Conservation (phyloP, 2,113 vertebrate species). For the Gobiocypris rarus region DNA sequence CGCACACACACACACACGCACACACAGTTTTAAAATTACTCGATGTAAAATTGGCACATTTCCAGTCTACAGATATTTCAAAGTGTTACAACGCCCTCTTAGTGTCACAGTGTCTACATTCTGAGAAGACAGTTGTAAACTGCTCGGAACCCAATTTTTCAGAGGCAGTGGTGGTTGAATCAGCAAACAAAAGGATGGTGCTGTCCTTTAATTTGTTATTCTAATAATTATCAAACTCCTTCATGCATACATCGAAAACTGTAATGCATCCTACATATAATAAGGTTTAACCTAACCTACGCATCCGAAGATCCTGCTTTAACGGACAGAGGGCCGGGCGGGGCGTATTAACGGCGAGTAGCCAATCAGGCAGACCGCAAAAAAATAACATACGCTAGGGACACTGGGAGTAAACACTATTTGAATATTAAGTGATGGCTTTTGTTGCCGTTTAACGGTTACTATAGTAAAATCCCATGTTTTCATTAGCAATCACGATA, state of each 20-base stretch:
- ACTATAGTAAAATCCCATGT: not conserved
- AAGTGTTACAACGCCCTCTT: not conserved
- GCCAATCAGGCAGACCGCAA: not conserved
- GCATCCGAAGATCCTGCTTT: not conserved
- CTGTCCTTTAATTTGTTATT: not conserved
- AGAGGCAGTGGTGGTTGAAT: not conserved
- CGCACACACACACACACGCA: no score
- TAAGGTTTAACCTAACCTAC: not conserved
- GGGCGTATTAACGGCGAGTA: not conserved
- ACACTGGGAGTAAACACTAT: not conserved
- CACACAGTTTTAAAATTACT: no score
- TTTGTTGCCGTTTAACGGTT: not conserved
- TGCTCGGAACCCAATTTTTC: not conserved
- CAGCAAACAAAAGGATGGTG: not conserved
- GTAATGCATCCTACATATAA: not conserved
- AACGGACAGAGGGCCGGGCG: not conserved
- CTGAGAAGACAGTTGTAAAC: not conserved
- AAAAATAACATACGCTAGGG: not conserved
- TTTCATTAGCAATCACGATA: not conserved
- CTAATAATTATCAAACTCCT: not conserved
- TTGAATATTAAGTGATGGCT: not conserved
- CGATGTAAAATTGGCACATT: not conserved
- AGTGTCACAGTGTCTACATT: not conserved
- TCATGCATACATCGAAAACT: not conserved
- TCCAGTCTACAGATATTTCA: not conserved